Conservation (phyloP, 1,140 invertebrate species). For the Apis dorsata region DNA sequence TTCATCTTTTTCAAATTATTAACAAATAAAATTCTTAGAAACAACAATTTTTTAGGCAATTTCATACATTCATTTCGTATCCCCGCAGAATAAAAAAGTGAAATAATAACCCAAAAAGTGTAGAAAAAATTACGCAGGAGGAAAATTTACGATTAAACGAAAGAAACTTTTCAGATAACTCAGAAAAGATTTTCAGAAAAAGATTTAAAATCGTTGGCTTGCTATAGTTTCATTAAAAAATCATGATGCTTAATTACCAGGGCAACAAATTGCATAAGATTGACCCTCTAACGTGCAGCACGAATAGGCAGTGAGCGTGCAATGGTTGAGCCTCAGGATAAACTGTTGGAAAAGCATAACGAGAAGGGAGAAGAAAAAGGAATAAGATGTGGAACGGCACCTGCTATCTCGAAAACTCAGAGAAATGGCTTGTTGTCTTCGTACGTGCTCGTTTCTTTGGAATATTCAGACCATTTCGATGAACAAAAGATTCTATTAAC, state of each 20-base stretch:
- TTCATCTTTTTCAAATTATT: too few species aligned
- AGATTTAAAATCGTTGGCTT: not conserved
- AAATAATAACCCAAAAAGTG: too few species aligned
- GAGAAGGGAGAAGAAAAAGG: not conserved
- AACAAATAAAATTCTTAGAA: too few species aligned
- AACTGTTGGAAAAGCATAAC: conserved; percentile 12
- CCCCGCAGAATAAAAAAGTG: too few species aligned
- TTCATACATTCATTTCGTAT: too few species aligned
- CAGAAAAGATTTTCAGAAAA: too few species aligned
- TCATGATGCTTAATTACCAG: conserved; percentile 10
- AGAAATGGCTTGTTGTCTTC: conserved; percentile 4
- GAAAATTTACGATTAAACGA: too few species aligned
- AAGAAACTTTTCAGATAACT: not conserved
- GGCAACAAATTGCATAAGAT: conserved; percentile 12
- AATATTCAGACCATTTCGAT: not conserved
- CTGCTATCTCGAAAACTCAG: not conserved
- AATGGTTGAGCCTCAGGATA: conserved; percentile 10
- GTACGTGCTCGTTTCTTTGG: not conserved
- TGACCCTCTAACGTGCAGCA: conserved; percentile 4
- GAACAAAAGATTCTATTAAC: not conserved
- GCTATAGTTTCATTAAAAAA: conserved; percentile 14
- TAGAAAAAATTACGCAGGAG: too few species aligned
- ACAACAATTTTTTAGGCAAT: too few species aligned
- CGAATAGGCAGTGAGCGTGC: not conserved
- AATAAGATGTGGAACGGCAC: not conserved